Conservation (phyloP, 2,888 invertebrate species). For the Periphyllus acericola region DNA sequence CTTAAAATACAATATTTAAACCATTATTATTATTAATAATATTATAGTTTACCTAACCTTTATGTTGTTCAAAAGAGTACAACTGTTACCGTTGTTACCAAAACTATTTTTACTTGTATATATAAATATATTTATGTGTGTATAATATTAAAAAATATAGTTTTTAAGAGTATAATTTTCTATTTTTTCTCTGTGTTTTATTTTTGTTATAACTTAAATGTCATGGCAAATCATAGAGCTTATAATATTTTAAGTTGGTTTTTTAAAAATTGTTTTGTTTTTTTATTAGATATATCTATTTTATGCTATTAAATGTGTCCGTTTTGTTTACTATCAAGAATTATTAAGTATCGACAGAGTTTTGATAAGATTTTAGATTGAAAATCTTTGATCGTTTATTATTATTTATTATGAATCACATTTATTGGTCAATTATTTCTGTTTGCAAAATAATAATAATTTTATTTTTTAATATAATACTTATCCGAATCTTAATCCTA, state of each 20-base stretch:
- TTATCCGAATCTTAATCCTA: neutral
- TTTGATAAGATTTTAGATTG: constrained; percentile 2
- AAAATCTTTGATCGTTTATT: neutral
- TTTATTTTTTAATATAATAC: neutral
- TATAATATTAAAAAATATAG: constrained; percentile 1
- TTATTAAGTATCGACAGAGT: neutral
- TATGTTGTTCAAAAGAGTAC: constrained; percentile 36
- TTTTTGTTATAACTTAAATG: constrained; percentile 13
- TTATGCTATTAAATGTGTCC: neutral
- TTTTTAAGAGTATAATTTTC: constrained; percentile 24
- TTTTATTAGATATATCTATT: constrained; percentile 19
- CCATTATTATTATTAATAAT: constrained; percentile 19
- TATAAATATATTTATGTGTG: constrained; percentile 1
- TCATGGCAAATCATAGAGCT: constrained; percentile 31
- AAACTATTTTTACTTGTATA: constrained; percentile 45
- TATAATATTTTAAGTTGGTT: neutral
- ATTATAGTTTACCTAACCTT: constrained; percentile 31
- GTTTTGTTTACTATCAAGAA: constrained; percentile 5
- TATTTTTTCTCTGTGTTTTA: neutral
- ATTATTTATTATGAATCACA: neutral
- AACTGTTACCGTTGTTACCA: constrained; percentile 51
- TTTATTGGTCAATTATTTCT: neutral
- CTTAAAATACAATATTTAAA: constrained; percentile 42
- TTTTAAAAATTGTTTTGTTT: neutral
- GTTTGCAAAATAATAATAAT: constrained; percentile 1